These are phyloP conservation scores for Colistium nudipinnis DNA, from an alignment of 2,113 vertebrate genomes.

Conservation along the genomic window DNA sequence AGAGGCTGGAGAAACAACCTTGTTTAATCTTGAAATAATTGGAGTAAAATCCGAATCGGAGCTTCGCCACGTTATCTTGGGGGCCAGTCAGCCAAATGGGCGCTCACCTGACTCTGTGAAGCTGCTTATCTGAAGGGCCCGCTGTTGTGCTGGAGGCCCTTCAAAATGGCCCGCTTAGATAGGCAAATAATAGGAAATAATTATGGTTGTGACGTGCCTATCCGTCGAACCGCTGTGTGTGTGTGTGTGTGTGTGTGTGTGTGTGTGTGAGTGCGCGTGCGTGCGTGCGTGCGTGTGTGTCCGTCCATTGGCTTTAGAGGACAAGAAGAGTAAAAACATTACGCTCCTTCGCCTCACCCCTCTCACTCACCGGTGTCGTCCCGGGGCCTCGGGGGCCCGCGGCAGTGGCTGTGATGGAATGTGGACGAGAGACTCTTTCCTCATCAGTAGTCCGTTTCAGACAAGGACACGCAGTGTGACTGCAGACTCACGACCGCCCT, in stretches of 20 bases:
- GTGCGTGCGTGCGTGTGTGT: constrained; percentile 12
- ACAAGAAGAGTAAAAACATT: constrained; percentile 35
- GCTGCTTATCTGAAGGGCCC: constrained; percentile 62
- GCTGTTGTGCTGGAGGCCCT: constrained; percentile 48
- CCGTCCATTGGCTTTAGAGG: constrained; percentile 52
- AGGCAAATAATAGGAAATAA: no score
- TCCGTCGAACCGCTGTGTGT: constrained; percentile 3
- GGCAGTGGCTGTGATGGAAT: constrained; percentile 65
- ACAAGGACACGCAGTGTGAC: constrained; percentile 73
- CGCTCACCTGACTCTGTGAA: constrained; percentile 69
- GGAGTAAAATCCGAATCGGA: not conserved
- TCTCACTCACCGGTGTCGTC: constrained; percentile 50
- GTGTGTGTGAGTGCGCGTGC: not conserved
- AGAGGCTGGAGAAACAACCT: not conserved
- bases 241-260: no score
- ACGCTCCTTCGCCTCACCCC: constrained; percentile 31
- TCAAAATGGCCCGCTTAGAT: constrained; percentile 63
- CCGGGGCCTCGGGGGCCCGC: constrained; percentile 49
- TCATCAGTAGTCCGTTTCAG: constrained; percentile 74
- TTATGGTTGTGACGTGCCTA: constrained; percentile 3
- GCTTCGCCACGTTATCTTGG: constrained; percentile 61
- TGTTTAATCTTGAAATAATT: not conserved
- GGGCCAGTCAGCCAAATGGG: constrained; percentile 53
- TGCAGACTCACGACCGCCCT: constrained; percentile 68
- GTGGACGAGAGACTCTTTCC: constrained; percentile 64